Percentiles rank a stretch among this genome's conserved stretches.
These are phyloP conservation scores for Thalpophila matura DNA, from an alignment of 2,888 invertebrate species.

Conservation along the genomic window DNA sequence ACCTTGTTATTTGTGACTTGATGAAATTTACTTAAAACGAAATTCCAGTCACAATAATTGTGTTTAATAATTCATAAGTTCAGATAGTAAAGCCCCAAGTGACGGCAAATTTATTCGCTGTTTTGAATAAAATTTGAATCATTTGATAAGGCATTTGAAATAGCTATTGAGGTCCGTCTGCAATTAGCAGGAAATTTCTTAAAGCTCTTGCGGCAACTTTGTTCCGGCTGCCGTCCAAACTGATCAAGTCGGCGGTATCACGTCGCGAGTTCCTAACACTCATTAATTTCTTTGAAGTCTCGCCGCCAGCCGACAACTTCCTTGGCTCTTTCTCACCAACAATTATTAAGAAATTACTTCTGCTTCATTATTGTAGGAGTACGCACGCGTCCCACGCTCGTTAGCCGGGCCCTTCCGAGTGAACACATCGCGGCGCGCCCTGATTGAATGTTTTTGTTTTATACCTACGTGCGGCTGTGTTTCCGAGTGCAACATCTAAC, in stretches of 20 bases:
- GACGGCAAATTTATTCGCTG: conserved; percentile 70
- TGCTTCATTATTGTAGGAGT: conserved; percentile 81
- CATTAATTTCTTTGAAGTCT: conserved; percentile 90
- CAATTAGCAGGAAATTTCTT: conserved; percentile 85
- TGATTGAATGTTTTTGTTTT: conserved; percentile 76
- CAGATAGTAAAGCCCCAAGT: conserved; percentile 63
- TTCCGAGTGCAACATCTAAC: conserved; percentile 31
- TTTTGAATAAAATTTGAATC: conserved; percentile 76
- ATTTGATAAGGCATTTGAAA: conserved; percentile 75
- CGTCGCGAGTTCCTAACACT: conserved; percentile 89
- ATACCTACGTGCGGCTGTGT: conserved; percentile 43
- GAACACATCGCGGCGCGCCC: conserved; percentile 67
- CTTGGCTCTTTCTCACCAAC: conserved; percentile 81
- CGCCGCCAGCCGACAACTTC: conserved; percentile 82
- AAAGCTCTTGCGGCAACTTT: conserved; percentile 83
- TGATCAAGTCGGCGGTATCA: conserved; percentile 86
- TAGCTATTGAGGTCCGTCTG: conserved; percentile 72
- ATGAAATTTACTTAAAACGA: conserved; percentile 49
- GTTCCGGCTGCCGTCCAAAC: conserved; percentile 90
- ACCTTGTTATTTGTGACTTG: conserved; percentile 28
- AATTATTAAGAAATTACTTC: conserved; percentile 88
- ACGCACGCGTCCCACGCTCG: conserved; percentile 72
- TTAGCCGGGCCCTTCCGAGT: conserved; percentile 73
- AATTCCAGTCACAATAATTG: conserved; percentile 60
- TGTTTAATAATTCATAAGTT: conserved; percentile 72